These are phyloP conservation scores for Tauraco hartlaubi DNA, from an alignment of 2,797 vertebrate species.

Conservation along the genomic window DNA sequence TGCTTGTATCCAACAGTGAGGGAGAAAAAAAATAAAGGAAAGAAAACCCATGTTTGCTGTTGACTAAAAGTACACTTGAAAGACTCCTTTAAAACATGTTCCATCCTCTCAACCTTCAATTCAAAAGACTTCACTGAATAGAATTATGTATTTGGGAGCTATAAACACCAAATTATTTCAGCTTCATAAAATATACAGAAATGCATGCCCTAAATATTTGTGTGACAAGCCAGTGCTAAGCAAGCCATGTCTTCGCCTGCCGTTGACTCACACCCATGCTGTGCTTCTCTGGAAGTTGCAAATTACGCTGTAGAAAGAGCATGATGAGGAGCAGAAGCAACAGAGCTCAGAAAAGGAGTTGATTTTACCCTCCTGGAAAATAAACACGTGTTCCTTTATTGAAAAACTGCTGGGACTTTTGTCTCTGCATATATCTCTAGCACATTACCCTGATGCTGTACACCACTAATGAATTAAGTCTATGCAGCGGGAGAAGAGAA, in stretches of 20 bases:
- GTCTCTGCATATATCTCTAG: neutral
- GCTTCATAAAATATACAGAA: neutral
- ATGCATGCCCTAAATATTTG: neutral
- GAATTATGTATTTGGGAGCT: neutral
- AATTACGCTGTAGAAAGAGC: constrained; percentile 3
- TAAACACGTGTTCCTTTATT: neutral
- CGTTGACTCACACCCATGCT: neutral
- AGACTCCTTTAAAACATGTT: neutral
- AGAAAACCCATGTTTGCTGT: neutral
- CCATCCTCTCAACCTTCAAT: neutral
- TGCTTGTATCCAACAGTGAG: neutral
- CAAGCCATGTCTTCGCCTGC: neutral
- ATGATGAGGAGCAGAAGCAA: neutral
- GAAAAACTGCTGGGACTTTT: neutral
- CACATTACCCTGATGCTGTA: neutral
- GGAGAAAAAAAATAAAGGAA: neutral
- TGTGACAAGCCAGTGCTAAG: neutral
- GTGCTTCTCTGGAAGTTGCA: constrained; percentile 1
- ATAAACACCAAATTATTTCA: neutral
- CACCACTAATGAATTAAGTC: neutral
- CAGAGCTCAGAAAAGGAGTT: neutral
- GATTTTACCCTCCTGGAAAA: neutral
- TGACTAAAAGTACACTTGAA: neutral
- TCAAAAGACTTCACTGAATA: neutral
- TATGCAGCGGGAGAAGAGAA: neutral